Evolutionary conservation across 2,888 invertebrate genomes (phyloP).

Genomic region (Julus scandinavius): DNA sequence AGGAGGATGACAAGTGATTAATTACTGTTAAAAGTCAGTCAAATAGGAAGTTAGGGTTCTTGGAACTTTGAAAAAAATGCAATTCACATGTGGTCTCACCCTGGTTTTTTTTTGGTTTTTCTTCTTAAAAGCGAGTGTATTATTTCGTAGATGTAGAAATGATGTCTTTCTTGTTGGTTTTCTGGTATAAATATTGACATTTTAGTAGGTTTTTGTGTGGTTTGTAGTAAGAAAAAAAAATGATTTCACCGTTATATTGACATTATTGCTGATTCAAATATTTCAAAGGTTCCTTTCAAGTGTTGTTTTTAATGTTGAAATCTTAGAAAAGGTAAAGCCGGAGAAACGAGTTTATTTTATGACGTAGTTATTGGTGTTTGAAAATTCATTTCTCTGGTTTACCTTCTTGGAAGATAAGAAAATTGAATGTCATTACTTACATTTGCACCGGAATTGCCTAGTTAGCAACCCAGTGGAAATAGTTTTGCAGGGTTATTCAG

Average conservation of each 20-base stretch:
- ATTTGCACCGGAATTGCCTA: neutral
- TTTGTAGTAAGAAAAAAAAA: neutral
- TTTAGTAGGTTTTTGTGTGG: neutral
- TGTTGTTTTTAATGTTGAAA: neutral
- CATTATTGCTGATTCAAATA: no score
- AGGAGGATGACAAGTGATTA: neutral
- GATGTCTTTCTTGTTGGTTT: neutral
- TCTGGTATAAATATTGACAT: neutral
- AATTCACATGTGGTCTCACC: neutral
- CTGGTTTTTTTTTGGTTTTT: neutral
- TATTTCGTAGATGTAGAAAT: neutral
- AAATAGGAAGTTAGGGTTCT: neutral
- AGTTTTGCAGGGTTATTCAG: no score
- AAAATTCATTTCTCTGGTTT: neutral
- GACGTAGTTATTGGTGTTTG: neutral
- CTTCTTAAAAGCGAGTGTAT: neutral
- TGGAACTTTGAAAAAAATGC: neutral
- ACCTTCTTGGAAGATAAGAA: neutral
- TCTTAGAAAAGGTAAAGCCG: neutral
- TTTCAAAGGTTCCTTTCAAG: neutral
- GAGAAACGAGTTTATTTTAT: neutral
- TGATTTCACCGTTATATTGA: no score
- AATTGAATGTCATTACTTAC: neutral
- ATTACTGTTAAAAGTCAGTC: neutral
- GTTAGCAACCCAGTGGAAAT: neutral